Evolutionary conservation across 35 echinoderm and acorn worm species (phyloP), one percentile per base, ranked within the genome.

Genomic region (Lytechinus variegatus): DNA sequence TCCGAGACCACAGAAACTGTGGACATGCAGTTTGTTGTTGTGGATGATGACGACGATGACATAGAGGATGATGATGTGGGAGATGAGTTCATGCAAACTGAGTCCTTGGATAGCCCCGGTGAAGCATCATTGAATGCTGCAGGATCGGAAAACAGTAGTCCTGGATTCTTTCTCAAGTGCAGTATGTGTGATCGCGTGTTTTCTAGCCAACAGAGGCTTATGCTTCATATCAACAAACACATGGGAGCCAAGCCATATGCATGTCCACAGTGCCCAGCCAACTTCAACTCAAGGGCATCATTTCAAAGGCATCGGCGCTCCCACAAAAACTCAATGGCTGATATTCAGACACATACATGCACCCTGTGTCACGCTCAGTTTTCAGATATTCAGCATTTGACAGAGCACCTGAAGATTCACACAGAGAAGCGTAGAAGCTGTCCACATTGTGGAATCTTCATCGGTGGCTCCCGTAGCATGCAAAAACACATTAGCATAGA

Each of bases 161-260:
- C 52, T n/a, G 92, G 54, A 14, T 57, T 54, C 53, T 10, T 27
- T 55, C 55, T 55, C 10, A 93, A 93, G 53, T 93, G 92, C 52
- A 93, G 55, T 54, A 93, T 93, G 53, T 93, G 92, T 54, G 54
- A 57, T n/a, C 52, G 54, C 21, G 54, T 93, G 13, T 93, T 93
- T 6, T 57, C 54, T 10, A 54, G 54, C 54, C 52, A 57, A 54
- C 92, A 93, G 27, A 29, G 92, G 16, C 55, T 93, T 3, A 93
- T 55, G 92, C 53, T 93, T 54, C 92, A 93, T 54, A 57, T 93
- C n/a, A 93, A 93, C 55, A 93, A 93, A n/a, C 92, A 93, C 92
- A 93, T 93, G 92, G 92, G 92, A 53, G 54, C 53, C 11, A 93
- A 93, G 54, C 92, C 92, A 5, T 93, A 55, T 28, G 92, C 92